Base-by-base conservation (phyloP, 2,113 vertebrate genomes). In the Clarias macrocephalus region DNA sequence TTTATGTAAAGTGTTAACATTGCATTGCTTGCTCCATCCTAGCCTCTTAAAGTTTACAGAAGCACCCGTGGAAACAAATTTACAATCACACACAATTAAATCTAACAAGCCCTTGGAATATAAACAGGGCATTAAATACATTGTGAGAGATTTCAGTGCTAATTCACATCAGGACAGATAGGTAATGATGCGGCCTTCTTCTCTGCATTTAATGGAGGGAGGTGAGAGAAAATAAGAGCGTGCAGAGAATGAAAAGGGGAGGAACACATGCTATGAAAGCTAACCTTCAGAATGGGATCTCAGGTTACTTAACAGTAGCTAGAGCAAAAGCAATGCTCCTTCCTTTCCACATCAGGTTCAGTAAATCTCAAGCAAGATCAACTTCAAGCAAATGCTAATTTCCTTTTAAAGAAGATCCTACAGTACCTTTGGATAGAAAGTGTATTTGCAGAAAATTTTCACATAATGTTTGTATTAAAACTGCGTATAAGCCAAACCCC, bases 171-270 rank as follows among this genome's bases (percentile, higher is more conserved):
- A 84, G 86, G 18, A 3, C 37, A 0, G 80, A 85, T 80, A 72
- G 83, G 90, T 93, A 93, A 94, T 93, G 93, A 93, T 76, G 4
- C 89, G 91, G 93, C 90, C 75, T 93, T 91, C 87, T 88, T 93
- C 90, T 84, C 90, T 89, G 86, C 88, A 90, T 90, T 90, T 92
- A 93, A 91, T 91, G 65, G 88, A 73, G 88, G 90, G 90, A 92
- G 89, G 89, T 91, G 90, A 92, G 86, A 90, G 90, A 91, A 93
- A 94, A 94, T 83, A 93, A 94, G 92, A 95, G 88, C 87, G 89
- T 89, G 91, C 33, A 89, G 84, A 88, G 93, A 94, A 95, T 94
- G 93, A 92, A 93, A 93, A 91, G 89, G 87, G 90, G 80, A 89
- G 86, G 85, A 73, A 88, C 89, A 91, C 89, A 90, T 92, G 90